Percentiles rank a stretch among this genome's conserved stretches.
Conservation (phyloP, 2,113 vertebrate species). For the Thunnus maccoyii region DNA sequence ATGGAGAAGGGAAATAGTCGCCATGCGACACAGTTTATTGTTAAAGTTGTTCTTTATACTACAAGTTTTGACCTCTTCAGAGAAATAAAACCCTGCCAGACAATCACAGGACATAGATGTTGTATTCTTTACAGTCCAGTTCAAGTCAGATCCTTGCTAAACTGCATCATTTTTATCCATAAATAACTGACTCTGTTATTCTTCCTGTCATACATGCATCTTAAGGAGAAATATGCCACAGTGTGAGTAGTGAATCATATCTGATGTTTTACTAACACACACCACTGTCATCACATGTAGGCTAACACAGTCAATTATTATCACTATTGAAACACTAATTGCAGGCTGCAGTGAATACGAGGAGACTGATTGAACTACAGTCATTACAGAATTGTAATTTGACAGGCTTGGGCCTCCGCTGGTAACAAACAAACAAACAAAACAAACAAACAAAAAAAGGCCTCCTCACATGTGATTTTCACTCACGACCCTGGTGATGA, state of each 20-base stretch:
- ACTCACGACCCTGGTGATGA: slow-evolving; percentile 26
- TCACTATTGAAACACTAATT: background rate
- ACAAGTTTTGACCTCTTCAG: background rate
- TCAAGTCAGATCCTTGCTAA: background rate
- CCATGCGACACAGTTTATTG: background rate
- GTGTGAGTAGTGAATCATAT: no score
- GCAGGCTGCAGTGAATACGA: background rate
- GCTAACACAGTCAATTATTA: background rate
- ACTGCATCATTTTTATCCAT: no score
- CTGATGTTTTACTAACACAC: no score
- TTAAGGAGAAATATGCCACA: no score
- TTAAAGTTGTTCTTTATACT: background rate
- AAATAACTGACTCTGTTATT: background rate
- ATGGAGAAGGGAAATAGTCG: background rate
- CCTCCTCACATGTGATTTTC: slow-evolving; percentile 26
- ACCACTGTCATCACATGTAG: background rate
- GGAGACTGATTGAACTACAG: background rate
- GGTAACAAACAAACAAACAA: slow-evolving; percentile 17
- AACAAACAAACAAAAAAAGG: slow-evolving; percentile 18
- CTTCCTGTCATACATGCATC: background rate
- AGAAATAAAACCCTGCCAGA: no score
- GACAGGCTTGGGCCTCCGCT: slow-evolving; percentile 43
- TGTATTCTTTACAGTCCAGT: no score
- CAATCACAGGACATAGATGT: no score
- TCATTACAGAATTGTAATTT: background rate